These are phyloP conservation scores for Ornithoptera alexandrae DNA, from an alignment of 2,888 invertebrate species.

Conservation along the genomic window DNA sequence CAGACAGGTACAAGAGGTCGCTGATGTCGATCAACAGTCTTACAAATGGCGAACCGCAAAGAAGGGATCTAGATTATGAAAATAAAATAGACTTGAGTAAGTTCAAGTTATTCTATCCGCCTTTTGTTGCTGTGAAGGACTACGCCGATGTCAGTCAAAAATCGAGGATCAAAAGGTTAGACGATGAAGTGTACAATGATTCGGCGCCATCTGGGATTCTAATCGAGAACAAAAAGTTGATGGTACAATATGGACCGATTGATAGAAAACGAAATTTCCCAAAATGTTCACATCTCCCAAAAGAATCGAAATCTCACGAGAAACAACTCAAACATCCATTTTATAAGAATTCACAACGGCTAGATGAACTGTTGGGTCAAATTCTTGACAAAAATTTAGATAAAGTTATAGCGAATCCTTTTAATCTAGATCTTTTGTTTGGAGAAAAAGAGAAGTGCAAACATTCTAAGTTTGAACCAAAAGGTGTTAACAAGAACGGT, in stretches of 20 bases:
- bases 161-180: constrained; percentile 35
- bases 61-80: constrained; percentile 10
- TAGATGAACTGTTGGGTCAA: constrained; percentile 54
- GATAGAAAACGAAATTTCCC: constrained; percentile 41
- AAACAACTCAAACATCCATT: constrained; percentile 58
- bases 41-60: constrained; percentile 8
- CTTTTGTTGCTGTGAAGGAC: constrained; percentile 14
- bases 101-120: constrained; percentile 30
- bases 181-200: constrained; percentile 28
- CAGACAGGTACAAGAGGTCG: constrained; percentile 51
- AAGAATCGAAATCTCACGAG: constrained; percentile 51
- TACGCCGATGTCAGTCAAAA: constrained; percentile 24
- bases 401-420: constrained; percentile 31
- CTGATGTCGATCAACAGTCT: constrained; percentile 27
- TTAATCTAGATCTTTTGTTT: constrained; percentile 39
- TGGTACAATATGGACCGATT: constrained; percentile 47
- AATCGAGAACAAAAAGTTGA: constrained; percentile 52
- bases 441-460: constrained; percentile 37
- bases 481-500: not conserved
- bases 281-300: constrained; percentile 55
- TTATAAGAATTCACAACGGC: constrained; percentile 54
- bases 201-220: constrained; percentile 44
- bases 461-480: constrained; percentile 31
- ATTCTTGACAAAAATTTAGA: constrained; percentile 49
- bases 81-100: constrained; percentile 23